Evolutionary conservation across 2,113 vertebrate species (phyloP).

Genomic region (Empidonax traillii): DNA sequence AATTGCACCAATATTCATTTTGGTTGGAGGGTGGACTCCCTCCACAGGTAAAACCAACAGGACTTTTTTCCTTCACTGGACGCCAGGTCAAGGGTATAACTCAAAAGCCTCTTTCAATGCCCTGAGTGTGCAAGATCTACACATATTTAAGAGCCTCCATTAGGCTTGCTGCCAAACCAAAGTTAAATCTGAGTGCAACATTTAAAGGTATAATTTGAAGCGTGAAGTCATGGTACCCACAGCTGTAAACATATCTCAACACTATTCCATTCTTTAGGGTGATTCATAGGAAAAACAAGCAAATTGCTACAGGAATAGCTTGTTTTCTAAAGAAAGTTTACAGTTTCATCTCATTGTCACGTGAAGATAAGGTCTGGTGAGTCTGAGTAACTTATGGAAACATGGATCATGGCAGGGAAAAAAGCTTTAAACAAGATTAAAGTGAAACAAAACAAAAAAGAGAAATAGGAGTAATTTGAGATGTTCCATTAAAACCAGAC

Average conservation of each 20-base stretch:
- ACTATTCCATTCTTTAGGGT: constrained; percentile 32
- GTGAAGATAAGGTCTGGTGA: neutral
- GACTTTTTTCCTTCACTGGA: neutral
- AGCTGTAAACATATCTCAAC: constrained; percentile 47
- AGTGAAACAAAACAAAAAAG: neutral
- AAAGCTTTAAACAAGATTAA: neutral
- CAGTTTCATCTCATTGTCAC: neutral
- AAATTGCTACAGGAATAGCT: neutral
- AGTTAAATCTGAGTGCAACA: constrained; percentile 36
- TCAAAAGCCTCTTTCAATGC: constrained; percentile 45
- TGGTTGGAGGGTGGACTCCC: neutral
- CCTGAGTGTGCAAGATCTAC: neutral
- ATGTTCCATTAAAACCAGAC: neutral
- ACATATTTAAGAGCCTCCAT: constrained; percentile 38
- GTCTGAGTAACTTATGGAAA: neutral
- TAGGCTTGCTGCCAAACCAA: constrained; percentile 54
- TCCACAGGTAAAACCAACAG: neutral
- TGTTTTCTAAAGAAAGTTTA: neutral
- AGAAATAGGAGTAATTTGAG: neutral
- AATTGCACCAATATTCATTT: neutral
- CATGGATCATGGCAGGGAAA: neutral
- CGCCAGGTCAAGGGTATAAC: constrained; percentile 28
- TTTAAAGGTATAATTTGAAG: constrained; percentile 40
- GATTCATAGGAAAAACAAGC: constrained; percentile 48
- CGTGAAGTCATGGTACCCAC: constrained; percentile 6